Evolutionary conservation across 2,797 vertebrate species (phyloP), one percentile per base, ranked within the genome.

Genomic region (Rallus crepitans): DNA sequence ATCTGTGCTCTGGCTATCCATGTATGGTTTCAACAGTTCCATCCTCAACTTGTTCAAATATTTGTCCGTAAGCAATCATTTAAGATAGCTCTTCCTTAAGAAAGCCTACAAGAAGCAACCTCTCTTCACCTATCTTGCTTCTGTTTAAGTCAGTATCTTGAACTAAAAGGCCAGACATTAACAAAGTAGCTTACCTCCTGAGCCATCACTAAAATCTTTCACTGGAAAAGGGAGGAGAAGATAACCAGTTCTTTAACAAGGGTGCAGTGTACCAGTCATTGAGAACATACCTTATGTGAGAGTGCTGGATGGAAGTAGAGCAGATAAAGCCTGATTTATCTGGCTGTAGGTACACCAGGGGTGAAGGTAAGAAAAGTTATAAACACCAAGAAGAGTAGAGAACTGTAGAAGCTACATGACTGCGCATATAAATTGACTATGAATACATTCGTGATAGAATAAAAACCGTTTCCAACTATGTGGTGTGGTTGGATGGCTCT

Each of bases 321-420:
- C 71, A 86, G 85, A 55, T 88, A 81, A 91, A 75, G 59, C 27
- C 69, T 83, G 57, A 53, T 75, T 83, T 86, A 93, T 91, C 57
- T 72, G 55, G 10, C 76, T 83, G 45, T 55, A 88, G 93, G 50
- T 80, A 71, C 57, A 86, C 33, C 20, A 47, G 37, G 50, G n/a
- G 42, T 69, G 87, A 93, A 95, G 55, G 72, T 95, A 88, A 86
- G 76, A 86, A 83, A 40, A 88, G 37, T 61, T 91, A 93, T 91
- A 76, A 94, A 94, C 31, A 88, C 37, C 47, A 61, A 73, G 87
- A 79, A 59, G 72, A 73, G 33, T 14, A 75, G 56, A 89, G 35
- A 66, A 65, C 75, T 81, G 48, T 47, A 77, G 61, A 82, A 91
- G 28, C 11, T 71, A 37, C 7, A 27, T 2, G 2, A 77, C 68